Evolutionary conservation across 2,113 vertebrate genomes (phyloP).

Genomic region (Sapayoa aenigma): DNA sequence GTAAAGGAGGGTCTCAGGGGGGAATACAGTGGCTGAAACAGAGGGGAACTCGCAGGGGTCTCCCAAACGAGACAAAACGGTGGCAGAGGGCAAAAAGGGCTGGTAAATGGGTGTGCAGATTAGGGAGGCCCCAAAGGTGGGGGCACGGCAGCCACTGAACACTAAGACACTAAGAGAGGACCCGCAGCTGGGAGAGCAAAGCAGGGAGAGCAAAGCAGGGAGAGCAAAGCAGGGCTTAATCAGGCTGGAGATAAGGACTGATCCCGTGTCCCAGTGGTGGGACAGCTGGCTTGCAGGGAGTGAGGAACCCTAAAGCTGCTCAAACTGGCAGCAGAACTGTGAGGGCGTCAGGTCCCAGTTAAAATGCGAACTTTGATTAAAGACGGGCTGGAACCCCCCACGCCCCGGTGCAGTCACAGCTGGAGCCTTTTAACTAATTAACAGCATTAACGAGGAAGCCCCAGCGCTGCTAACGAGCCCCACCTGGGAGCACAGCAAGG

Average conservation of each 20-base stretch:
- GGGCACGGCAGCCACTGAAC: not conserved
- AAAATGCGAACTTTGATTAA: not conserved
- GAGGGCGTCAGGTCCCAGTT: not conserved
- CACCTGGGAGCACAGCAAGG: not conserved
- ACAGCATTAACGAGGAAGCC: not conserved
- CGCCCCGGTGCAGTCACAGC: not conserved
- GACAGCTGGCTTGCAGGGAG: not conserved
- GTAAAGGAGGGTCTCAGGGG: not conserved
- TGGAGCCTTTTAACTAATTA: not conserved
- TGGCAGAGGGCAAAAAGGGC: no score
- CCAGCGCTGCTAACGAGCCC: not conserved
- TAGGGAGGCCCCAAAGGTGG: rapidly evolving
- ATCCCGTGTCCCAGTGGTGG: not conserved
- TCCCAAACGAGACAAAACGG: not conserved
- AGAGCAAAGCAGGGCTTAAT: not conserved
- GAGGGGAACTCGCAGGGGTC: not conserved
- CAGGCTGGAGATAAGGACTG: not conserved
- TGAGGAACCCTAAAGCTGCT: not conserved
- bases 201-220: not conserved
- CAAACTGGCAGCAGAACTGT: rapidly evolving
- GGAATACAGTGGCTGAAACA: not conserved
- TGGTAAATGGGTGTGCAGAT: not conserved
- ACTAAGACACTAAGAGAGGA: not conserved
- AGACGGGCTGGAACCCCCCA: not conserved
- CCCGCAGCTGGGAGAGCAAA: not conserved